These are phyloP conservation scores for Dioctria linearis DNA, from an alignment of 2,888 invertebrate species.

Conservation along the genomic window DNA sequence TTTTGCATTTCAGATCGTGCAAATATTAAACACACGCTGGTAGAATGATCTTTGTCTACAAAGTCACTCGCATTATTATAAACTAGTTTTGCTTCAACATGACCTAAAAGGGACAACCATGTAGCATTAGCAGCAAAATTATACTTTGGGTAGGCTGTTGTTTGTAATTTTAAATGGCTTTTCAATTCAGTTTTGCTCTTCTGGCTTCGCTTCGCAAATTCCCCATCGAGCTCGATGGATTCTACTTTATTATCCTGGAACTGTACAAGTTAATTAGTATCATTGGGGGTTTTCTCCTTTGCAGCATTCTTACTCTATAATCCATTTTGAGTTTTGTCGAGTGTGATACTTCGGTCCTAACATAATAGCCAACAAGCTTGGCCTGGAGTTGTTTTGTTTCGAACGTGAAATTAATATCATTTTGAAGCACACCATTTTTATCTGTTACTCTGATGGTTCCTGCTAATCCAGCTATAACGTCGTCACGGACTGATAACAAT, in stretches of 20 bases:
- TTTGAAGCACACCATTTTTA: slow-evolving; percentile 82
- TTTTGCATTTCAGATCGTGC: slow-evolving; percentile 76
- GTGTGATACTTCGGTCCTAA: slow-evolving; percentile 68
- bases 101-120: slow-evolving; percentile 81
- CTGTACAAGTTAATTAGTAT: slow-evolving; percentile 59
- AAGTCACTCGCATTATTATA: slow-evolving; percentile 78
- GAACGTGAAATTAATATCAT: slow-evolving; percentile 82
- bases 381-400: slow-evolving; percentile 84
- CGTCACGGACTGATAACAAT: slow-evolving; percentile 81
- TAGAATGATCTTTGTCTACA: slow-evolving; percentile 74
- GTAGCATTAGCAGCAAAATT: slow-evolving; percentile 78
- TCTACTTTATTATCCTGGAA: slow-evolving; percentile 68
- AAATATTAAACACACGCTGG: slow-evolving; percentile 75
- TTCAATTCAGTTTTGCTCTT: slow-evolving; percentile 70
- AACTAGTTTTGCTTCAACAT: slow-evolving; percentile 80
- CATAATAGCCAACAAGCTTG: slow-evolving; percentile 81
- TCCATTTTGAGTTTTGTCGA: slow-evolving; percentile 68
- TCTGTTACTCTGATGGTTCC: slow-evolving; percentile 76
- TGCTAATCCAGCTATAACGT: slow-evolving; percentile 78
- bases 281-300: not conserved
- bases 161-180: slow-evolving; percentile 79
- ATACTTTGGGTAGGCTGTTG: slow-evolving; percentile 83
- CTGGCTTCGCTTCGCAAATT: slow-evolving; percentile 72
- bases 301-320: slow-evolving; percentile 74
- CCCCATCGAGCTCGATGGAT: slow-evolving; percentile 71